Evolutionary conservation across 2,888 invertebrate genomes (phyloP).

Genomic region (Neoascia interrupta): DNA sequence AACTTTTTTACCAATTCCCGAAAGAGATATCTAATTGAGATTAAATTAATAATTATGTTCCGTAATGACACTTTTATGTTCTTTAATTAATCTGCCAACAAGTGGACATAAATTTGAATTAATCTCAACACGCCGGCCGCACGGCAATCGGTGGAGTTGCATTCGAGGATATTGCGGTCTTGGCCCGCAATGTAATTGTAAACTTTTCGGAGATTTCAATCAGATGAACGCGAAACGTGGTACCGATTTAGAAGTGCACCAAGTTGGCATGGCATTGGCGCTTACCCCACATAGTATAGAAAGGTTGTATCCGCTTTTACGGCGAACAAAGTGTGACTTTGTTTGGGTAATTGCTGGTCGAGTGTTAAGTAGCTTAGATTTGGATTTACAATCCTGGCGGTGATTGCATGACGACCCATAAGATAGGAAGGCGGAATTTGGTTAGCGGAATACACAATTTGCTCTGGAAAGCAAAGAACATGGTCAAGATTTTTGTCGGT

Average conservation of each 20-base stretch:
- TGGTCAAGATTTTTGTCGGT: too few species aligned
- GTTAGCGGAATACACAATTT: too few species aligned
- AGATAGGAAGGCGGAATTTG: conserved; percentile 57
- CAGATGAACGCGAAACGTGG: conserved; percentile 66
- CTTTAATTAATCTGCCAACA: conserved; percentile 76
- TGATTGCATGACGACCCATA: conserved; percentile 63
- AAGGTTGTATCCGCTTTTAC: too few species aligned
- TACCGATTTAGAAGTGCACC: conserved; percentile 31
- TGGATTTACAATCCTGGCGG: conserved; percentile 59
- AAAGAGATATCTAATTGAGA: conserved; percentile 75
- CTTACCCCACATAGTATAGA: neutral
- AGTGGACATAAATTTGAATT: conserved; percentile 71
- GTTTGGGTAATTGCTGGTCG: conserved; percentile 61
- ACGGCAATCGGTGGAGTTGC: neutral
- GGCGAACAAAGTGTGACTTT: conserved; percentile 57
- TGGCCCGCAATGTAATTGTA: conserved; percentile 48
- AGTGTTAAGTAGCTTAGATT: conserved; percentile 67
- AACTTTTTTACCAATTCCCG: conserved; percentile 23
- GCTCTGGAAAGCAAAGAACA: too few species aligned
- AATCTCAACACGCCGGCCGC: conserved; percentile 40
- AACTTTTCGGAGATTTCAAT: conserved; percentile 69
- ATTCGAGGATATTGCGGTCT: neutral
- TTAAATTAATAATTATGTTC: conserved; percentile 80
- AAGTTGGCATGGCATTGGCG: neutral
- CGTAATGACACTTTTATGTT: conserved; percentile 78